A percentile compares a stretch with the other conserved stretches of the same genome.
phyloP scores from a whole-genome alignment of 2,113 vertebrate species.

The Esox niger region DNA sequence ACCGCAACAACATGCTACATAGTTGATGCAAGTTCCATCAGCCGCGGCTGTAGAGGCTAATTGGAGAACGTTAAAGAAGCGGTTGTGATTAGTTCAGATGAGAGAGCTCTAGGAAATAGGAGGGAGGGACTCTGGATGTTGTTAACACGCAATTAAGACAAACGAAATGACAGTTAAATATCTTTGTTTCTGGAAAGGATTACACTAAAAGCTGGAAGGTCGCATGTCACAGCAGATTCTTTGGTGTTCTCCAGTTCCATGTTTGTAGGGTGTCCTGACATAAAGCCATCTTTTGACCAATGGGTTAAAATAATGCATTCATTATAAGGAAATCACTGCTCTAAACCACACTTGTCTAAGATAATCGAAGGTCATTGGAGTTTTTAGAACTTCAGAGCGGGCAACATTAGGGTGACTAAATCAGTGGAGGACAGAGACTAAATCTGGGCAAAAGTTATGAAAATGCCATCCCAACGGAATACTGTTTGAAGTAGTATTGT shows the following conservation, averaged over 20 bases:
- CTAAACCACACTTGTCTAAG: too few species aligned
- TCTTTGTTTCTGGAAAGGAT: constrained; percentile 31
- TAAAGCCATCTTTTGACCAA: constrained; percentile 26
- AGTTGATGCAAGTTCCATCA: constrained; percentile 50
- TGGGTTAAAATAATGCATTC: too few species aligned
- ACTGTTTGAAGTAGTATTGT: too few species aligned
- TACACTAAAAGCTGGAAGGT: constrained; percentile 18
- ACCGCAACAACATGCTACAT: too few species aligned
- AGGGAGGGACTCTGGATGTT: constrained; percentile 14
- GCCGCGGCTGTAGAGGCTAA: constrained; percentile 32
- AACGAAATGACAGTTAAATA: constrained; percentile 22
- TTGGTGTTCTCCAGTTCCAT: not conserved
- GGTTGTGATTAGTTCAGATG: constrained; percentile 49
- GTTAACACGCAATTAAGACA: constrained; percentile 40
- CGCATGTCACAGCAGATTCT: too few species aligned
- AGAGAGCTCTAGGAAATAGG: constrained; percentile 53
- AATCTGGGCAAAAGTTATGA: too few species aligned
- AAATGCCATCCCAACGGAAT: too few species aligned
- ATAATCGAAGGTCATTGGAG: too few species aligned
- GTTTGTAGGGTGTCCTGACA: not conserved
- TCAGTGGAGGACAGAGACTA: too few species aligned
- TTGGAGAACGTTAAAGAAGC: constrained; percentile 25
- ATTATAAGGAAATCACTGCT: too few species aligned
- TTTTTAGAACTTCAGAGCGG: too few species aligned
- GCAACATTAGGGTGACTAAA: too few species aligned